Conservation (phyloP, 2,113 vertebrate species). For the Petromus typicus region DNA sequence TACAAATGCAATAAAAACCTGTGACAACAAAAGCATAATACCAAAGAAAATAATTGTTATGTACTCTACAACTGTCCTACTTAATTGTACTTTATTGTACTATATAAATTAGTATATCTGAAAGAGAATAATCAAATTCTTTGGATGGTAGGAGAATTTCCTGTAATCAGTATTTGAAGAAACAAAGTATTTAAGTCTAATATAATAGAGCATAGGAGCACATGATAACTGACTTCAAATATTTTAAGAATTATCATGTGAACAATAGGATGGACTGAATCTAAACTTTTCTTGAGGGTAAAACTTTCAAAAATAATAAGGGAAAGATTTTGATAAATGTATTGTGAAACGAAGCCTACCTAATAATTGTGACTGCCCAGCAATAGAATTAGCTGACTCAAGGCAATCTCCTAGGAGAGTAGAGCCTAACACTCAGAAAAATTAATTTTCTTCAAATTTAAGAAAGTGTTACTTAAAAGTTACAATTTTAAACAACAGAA, state of each 20-base stretch:
- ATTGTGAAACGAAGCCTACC: not conserved
- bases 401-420: not conserved
- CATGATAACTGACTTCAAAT: not conserved
- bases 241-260: conserved; percentile 47
- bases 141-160: not conserved
- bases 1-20: not conserved
- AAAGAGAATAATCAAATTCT: not conserved
- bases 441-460: conserved; percentile 33
- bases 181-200: not conserved
- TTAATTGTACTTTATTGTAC: not conserved
- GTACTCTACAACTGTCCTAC: not conserved
- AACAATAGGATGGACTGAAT: conserved; percentile 12
- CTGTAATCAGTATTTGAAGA: not conserved
- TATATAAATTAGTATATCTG: not conserved
- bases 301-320: conserved; percentile 27
- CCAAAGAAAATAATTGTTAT: not conserved
- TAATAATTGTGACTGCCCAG: conserved; percentile 43
- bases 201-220: not conserved
- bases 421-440: conserved; percentile 21
- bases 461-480: conserved; percentile 21
- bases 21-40: not conserved
- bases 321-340: conserved; percentile 24
- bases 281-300: conserved; percentile 59
- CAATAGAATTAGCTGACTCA: conserved; percentile 56
- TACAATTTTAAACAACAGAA: conserved; percentile 18